Evolutionary conservation across 2,113 vertebrate genomes (phyloP).

Genomic region (Nesogale talazaci): DNA sequence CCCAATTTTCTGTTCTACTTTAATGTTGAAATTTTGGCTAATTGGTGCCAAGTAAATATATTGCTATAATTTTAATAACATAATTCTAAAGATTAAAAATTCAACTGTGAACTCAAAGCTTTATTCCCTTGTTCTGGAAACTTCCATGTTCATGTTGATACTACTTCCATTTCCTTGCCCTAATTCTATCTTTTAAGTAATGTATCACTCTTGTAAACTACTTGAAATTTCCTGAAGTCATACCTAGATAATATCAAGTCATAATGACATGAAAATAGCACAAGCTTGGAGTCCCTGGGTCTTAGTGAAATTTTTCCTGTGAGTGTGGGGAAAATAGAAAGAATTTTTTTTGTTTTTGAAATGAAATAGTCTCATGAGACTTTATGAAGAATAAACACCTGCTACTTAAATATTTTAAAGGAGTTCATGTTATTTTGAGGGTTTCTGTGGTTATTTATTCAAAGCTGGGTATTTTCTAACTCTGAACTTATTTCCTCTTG

Average conservation of each 20-base stretch:
- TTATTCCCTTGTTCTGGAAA: conserved; percentile 10
- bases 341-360: not conserved
- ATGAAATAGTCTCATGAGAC: conserved; percentile 51
- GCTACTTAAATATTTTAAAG: conserved; percentile 27
- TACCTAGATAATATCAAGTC: conserved; percentile 61
- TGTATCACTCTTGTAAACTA: conserved; percentile 24
- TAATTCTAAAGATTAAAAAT: conserved; percentile 6
- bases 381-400: conserved; percentile 42
- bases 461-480: conserved; percentile 37
- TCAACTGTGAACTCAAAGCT: conserved; percentile 42
- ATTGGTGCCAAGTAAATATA: not conserved
- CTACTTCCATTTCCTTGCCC: not conserved
- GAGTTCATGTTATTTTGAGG: not conserved
- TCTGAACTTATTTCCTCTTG: not conserved
- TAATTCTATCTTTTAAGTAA: conserved; percentile 39
- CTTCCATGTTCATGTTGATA: not conserved
- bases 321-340: conserved; percentile 37
- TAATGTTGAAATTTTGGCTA: conserved; percentile 1
- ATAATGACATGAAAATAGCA: conserved; percentile 63
- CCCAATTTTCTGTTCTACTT: conserved; percentile 40
- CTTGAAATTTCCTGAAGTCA: conserved; percentile 47
- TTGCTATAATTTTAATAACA: conserved; percentile 23
- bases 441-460: conserved; percentile 34
- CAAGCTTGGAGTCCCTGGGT: conserved; percentile 17
- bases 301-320: conserved; percentile 50